Evolutionary conservation across 2,113 vertebrate species (phyloP).

Genomic region (Pseudorectes ferrugineus): DNA sequence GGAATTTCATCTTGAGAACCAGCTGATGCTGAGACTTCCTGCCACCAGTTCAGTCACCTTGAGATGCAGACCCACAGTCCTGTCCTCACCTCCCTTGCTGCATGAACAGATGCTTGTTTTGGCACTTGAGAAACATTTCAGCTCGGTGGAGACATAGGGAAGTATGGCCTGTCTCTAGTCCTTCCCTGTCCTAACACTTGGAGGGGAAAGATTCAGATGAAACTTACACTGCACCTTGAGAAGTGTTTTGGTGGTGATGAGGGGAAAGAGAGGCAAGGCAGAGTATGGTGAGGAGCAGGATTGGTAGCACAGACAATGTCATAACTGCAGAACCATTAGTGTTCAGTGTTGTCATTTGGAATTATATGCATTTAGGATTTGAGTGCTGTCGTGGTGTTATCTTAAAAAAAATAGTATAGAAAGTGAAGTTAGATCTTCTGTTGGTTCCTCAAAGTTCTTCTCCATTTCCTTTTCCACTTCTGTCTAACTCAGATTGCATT

Average conservation of each 20-base stretch:
- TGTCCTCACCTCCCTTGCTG: not conserved
- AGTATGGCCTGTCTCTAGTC: not conserved
- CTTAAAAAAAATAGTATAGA: not conserved
- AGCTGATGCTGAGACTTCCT: not conserved
- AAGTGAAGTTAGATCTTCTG: not conserved
- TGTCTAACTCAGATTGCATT: conserved; percentile 9
- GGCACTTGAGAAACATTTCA: not conserved
- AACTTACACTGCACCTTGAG: not conserved
- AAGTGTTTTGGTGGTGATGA: not conserved
- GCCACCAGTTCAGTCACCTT: not conserved
- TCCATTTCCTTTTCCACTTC: not conserved
- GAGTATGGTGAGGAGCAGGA: not conserved
- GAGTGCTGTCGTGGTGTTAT: not conserved
- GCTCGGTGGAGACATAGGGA: fast-evolving
- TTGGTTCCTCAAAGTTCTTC: conserved; percentile 11
- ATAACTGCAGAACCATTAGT: not conserved
- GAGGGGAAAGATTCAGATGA: not conserved
- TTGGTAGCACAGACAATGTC: not conserved
- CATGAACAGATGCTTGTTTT: not conserved
- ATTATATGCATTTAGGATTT: not conserved
- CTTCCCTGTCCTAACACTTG: not conserved
- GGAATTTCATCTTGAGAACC: not conserved
- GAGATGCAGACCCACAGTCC: not conserved
- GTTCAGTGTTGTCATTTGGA: not conserved
- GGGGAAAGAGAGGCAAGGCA: not conserved